These are phyloP conservation scores for Ptychochromis oligacanthus DNA, from an alignment of 2,113 vertebrate genomes.

Conservation along the genomic window DNA sequence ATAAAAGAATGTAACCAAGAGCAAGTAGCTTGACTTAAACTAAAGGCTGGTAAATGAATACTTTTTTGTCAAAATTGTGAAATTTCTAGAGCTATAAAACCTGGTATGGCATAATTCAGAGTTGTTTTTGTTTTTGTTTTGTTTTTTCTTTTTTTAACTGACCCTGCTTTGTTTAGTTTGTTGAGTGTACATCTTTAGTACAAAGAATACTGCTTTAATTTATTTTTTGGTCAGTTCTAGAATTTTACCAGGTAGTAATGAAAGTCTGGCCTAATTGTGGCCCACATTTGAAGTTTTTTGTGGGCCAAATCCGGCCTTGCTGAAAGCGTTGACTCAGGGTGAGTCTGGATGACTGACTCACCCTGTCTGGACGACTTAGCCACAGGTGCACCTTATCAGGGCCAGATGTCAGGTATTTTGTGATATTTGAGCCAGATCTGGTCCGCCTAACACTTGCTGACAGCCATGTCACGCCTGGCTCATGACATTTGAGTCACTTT, in stretches of 20 bases:
- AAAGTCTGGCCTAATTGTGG: not conserved
- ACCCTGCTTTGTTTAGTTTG: not conserved
- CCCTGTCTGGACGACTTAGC: too few relatives aligned
- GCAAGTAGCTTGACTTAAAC: not conserved
- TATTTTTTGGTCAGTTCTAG: not conserved
- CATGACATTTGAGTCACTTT: too few relatives aligned
- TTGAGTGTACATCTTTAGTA: not conserved
- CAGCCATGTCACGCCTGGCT: too few relatives aligned
- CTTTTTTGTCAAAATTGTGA: too few relatives aligned
- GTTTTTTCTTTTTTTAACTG: too few relatives aligned
- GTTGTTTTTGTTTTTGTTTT: not conserved
- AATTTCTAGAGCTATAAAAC: too few relatives aligned
- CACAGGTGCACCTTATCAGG: too few relatives aligned
- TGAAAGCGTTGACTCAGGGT: not conserved
- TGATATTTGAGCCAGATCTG: too few relatives aligned
- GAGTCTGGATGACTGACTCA: not conserved
- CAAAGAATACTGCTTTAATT: not conserved
- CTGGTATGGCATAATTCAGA: not conserved
- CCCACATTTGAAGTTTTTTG: not conserved
- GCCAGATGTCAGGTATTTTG: too few relatives aligned
- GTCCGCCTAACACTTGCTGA: too few relatives aligned
- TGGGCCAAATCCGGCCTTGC: not conserved
- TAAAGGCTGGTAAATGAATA: not conserved
- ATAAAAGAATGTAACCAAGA: not conserved
- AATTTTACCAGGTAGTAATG: not conserved